These are phyloP conservation scores for Oreortyx pictus DNA, from an alignment of 2,797 vertebrate genomes.

Conservation along the genomic window DNA sequence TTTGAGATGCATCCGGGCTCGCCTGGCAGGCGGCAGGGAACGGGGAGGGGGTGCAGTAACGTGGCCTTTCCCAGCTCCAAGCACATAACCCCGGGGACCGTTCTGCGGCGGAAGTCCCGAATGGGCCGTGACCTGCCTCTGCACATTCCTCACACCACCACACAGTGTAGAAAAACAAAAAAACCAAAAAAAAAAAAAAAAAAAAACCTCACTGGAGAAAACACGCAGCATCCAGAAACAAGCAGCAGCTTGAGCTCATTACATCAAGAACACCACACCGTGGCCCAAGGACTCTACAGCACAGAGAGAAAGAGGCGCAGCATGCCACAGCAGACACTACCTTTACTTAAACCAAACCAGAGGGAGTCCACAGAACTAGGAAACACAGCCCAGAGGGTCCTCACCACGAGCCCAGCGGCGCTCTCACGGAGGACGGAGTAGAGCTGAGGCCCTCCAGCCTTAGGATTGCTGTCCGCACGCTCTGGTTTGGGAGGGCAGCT, in stretches of 20 bases:
- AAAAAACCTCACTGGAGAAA: constrained; percentile 72
- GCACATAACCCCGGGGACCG: constrained; percentile 70
- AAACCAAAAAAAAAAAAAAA: background rate
- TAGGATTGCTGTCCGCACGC: constrained; percentile 71
- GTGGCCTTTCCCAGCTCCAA: constrained; percentile 59
- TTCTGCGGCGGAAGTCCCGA: constrained; percentile 72
- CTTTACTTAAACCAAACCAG: constrained; percentile 71
- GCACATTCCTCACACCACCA: constrained; percentile 81
- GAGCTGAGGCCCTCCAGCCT: constrained; percentile 78
- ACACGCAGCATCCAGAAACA: constrained; percentile 78
- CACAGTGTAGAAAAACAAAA: constrained; percentile 75
- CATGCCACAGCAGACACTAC: constrained; percentile 78
- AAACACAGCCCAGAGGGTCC: constrained; percentile 78
- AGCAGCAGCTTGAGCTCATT: constrained; percentile 79
- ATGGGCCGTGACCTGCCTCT: constrained; percentile 67
- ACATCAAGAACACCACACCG: constrained; percentile 81
- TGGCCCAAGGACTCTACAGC: constrained; percentile 79
- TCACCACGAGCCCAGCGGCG: constrained; percentile 70
- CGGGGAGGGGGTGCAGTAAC: constrained; percentile 5
- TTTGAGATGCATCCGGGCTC: constrained; percentile 70
- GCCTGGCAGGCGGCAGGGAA: constrained; percentile 53
- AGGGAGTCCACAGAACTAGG: constrained; percentile 78
- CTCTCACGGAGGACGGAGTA: constrained; percentile 75
- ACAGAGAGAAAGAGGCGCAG: constrained; percentile 77
- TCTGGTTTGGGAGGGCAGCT: constrained; percentile 74